A percentile compares a stretch with the other conserved stretches of the same genome.
Evolutionary conservation across 2,113 vertebrate genomes (phyloP).

Genomic region (Tympanuchus pallidicinctus): DNA sequence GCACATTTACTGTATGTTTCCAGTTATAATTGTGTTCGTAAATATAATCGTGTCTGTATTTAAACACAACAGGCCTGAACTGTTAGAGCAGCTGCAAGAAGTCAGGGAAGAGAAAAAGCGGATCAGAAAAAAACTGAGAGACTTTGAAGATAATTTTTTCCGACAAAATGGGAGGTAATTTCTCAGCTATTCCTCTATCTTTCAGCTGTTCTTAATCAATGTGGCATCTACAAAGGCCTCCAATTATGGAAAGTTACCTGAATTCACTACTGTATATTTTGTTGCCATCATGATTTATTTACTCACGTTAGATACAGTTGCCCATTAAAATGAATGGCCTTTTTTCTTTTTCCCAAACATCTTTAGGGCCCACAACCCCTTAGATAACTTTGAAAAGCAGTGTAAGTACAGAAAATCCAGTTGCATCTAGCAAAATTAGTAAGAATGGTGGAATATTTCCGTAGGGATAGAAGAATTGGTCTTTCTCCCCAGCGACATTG

Average conservation of each 20-base stretch:
- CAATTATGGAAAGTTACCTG: background rate
- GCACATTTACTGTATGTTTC: background rate
- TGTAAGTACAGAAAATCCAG: background rate
- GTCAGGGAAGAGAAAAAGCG: conserved; percentile 95
- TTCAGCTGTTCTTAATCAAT: background rate
- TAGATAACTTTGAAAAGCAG: background rate
- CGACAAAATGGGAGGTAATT: conserved; percentile 93
- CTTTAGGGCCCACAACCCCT: background rate
- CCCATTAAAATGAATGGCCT: background rate
- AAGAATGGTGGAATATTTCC: background rate
- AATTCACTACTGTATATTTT: background rate
- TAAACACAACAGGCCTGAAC: conserved; percentile 85
- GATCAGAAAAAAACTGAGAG: conserved; percentile 93
- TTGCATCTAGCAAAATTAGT: background rate
- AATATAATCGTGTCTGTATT: background rate
- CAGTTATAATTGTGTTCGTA: background rate
- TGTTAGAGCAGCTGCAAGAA: conserved; percentile 95
- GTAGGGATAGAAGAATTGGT: background rate
- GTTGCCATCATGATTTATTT: background rate
- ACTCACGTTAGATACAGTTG: background rate
- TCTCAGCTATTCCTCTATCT: background rate
- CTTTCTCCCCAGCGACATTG: background rate
- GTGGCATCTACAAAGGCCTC: background rate
- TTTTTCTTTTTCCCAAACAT: background rate
- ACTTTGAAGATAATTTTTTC: conserved; percentile 97